phyloP scores from a whole-genome alignment of 2,888 invertebrate genomes.

The Callosobruchus maculatus region DNA sequence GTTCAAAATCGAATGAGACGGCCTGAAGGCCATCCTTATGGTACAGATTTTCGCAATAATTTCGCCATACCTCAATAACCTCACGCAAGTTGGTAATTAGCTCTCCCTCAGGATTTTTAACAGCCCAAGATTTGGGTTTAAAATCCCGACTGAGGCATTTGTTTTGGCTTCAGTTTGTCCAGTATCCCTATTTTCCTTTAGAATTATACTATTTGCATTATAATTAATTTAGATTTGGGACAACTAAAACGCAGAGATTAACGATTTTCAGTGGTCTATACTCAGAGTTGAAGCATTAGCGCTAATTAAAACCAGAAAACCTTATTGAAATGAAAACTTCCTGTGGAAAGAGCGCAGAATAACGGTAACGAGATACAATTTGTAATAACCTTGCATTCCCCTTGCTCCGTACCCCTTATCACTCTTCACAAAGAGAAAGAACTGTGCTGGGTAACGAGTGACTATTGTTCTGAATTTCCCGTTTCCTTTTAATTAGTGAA shows the following conservation, averaged over 20 bases:
- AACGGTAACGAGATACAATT: neutral
- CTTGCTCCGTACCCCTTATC: neutral
- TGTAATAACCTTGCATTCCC: neutral
- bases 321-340: neutral
- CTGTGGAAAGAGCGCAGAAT: neutral
- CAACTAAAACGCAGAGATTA: neutral
- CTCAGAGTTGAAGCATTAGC: neutral
- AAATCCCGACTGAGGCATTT: too few relatives aligned
- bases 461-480: neutral
- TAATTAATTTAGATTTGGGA: neutral
- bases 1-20: too few relatives aligned
- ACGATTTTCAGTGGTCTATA: neutral
- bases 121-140: too few relatives aligned
- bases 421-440: neutral
- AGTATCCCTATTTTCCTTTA: too few relatives aligned
- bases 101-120: too few relatives aligned
- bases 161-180: too few relatives aligned
- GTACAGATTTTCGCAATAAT: too few relatives aligned
- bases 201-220: too few relatives aligned
- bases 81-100: too few relatives aligned
- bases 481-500: neutral
- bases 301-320: neutral
- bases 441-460: neutral
- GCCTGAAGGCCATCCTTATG: too few relatives aligned
- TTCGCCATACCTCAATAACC: too few relatives aligned